Evolutionary conservation across 2,888 invertebrate species (phyloP).

Genomic region (Dynastes maya): DNA sequence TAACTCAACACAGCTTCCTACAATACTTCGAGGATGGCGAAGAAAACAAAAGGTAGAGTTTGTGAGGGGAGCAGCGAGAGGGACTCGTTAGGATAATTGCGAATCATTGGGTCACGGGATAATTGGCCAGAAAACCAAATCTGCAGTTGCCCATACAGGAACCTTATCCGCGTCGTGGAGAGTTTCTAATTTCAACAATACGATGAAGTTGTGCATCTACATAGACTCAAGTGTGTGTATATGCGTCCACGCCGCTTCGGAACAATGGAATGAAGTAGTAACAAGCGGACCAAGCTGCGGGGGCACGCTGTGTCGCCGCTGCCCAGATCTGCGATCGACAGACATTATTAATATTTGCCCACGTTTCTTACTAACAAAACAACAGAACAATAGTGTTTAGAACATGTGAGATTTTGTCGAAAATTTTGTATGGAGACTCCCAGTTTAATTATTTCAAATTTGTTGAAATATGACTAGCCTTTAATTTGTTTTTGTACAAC

Average conservation of each 20-base stretch:
- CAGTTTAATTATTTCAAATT: no score
- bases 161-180: background rate
- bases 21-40: background rate
- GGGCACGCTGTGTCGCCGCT: background rate
- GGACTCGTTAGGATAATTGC: background rate
- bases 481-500: no score
- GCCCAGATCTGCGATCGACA: background rate
- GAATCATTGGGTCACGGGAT: background rate
- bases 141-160: background rate
- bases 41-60: background rate
- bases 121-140: conserved; percentile 14
- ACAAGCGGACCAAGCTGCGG: background rate
- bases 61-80: background rate
- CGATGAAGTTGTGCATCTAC: background rate
- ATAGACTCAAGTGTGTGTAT: background rate
- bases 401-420: no score
- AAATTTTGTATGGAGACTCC: no score
- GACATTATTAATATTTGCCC: no score
- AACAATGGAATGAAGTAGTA: background rate
- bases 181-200: background rate
- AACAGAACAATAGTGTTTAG: no score
- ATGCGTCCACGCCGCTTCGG: background rate
- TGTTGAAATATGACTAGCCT: no score
- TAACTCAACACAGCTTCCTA: background rate
- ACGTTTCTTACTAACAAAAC: no score